These are phyloP conservation scores for Autographa pulchrina DNA, from an alignment of 2,888 invertebrate species.

Conservation along the genomic window DNA sequence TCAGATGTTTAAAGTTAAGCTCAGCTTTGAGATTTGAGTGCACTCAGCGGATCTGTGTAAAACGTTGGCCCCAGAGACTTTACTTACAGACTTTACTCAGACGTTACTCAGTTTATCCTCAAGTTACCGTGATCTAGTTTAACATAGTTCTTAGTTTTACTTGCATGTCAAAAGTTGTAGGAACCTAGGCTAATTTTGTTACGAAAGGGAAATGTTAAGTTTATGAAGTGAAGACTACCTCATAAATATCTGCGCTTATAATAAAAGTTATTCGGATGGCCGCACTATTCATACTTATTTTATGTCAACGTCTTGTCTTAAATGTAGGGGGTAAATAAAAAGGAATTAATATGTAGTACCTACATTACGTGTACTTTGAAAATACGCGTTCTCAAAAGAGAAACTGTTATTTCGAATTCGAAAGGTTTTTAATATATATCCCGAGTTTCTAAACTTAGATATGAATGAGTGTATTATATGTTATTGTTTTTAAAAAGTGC, in stretches of 20 bases:
- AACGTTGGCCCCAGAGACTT: slow-evolving; percentile 17
- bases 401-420: too few relatives aligned
- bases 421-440: too few relatives aligned
- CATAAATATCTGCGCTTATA: background rate
- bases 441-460: too few relatives aligned
- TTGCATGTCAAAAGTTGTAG: slow-evolving; percentile 31
- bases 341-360: too few relatives aligned
- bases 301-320: too few relatives aligned
- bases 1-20: background rate
- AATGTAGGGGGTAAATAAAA: too few relatives aligned
- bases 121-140: slow-evolving; percentile 18
- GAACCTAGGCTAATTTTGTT: slow-evolving; percentile 41
- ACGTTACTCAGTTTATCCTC: slow-evolving; percentile 3
- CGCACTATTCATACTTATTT: too few relatives aligned
- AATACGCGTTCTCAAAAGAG: too few relatives aligned
- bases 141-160: slow-evolving; percentile 25
- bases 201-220: slow-evolving; percentile 31
- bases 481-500: too few relatives aligned
- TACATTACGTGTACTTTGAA: too few relatives aligned
- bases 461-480: too few relatives aligned
- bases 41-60: slow-evolving; percentile 7
- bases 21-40: background rate
- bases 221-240: slow-evolving; percentile 5
- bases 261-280: background rate
- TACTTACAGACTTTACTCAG: background rate